A percentile compares a stretch with the other conserved stretches of the same genome.
These are phyloP conservation scores for Zaprionus inermis DNA, from an alignment of 1,140 invertebrate species.

Conservation along the genomic window DNA sequence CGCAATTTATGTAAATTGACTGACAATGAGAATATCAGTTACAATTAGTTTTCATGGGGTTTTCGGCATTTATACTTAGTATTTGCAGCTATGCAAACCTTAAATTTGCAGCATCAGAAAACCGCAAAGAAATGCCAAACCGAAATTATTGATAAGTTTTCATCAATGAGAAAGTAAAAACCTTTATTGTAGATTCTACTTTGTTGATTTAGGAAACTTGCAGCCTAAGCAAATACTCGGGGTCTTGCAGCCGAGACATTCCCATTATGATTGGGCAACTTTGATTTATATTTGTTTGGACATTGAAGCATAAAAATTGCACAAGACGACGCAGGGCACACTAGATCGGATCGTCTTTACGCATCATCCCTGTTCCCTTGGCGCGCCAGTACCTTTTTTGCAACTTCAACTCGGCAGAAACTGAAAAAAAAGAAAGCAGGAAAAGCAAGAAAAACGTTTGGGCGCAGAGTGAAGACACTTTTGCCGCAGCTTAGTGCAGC, in stretches of 20 bases:
- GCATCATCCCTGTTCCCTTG: conserved; percentile 29
- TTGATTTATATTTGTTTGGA: conserved; percentile 81
- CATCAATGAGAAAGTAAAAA: too few species aligned
- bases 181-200: not conserved
- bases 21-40: conserved; percentile 8
- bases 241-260: conserved; percentile 16
- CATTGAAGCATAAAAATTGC: conserved; percentile 63
- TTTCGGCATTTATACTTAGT: too few species aligned
- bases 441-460: conserved; percentile 49
- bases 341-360: not conserved
- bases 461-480: conserved; percentile 66
- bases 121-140: not conserved
- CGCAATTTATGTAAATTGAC: conserved; percentile 70
- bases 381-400: conserved; percentile 24
- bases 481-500: conserved; percentile 78
- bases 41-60: not conserved
- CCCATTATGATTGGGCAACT: conserved; percentile 32
- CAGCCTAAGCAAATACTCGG: conserved; percentile 61
- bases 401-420: conserved; percentile 56
- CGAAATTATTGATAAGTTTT: not conserved
- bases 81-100: too few species aligned
- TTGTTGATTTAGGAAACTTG: conserved; percentile 29
- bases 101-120: not conserved
- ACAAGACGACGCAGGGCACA: conserved; percentile 14
- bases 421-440: conserved; percentile 57